These are phyloP conservation scores for Nothobranchius kuhntae DNA, from an alignment of 2,113 vertebrate species.

Conservation along the genomic window DNA sequence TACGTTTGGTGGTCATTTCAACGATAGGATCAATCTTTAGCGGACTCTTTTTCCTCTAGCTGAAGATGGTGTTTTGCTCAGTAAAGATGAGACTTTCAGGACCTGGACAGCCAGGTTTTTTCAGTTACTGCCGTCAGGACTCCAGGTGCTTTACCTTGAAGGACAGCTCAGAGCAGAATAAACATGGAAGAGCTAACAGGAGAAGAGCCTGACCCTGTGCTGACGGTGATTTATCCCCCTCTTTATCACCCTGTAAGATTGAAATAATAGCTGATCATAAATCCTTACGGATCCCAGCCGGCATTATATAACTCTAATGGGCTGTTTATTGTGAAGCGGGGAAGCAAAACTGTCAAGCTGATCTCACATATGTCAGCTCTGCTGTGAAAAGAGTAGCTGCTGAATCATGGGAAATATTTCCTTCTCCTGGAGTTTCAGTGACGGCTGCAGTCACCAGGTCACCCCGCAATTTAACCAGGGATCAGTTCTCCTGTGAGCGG, in stretches of 20 bases:
- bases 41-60: conserved; percentile 4
- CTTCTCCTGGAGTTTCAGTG: conserved; percentile 28
- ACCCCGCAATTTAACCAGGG: conserved; percentile 29
- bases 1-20: conserved; percentile 13
- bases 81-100: conserved; percentile 17
- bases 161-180: conserved; percentile 40
- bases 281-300: conserved; percentile 35
- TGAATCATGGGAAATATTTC: conserved; percentile 54
- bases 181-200: conserved; percentile 47
- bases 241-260: conserved; percentile 45
- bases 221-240: conserved; percentile 40
- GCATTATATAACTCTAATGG: conserved; percentile 43
- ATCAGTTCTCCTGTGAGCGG: neutral
- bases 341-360: conserved; percentile 38
- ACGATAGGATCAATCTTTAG: conserved; percentile 38
- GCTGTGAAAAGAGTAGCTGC: conserved; percentile 12
- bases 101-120: conserved; percentile 1
- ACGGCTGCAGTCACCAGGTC: conserved; percentile 31
- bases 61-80: neutral
- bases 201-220: conserved; percentile 38
- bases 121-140: conserved; percentile 23
- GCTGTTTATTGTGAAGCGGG: conserved; percentile 41
- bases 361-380: conserved; percentile 42
- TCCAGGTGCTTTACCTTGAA: conserved; percentile 40
- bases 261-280: conserved; percentile 57